These are phyloP conservation scores for Mola mola DNA, from an alignment of 2,113 vertebrate genomes.

Conservation along the genomic window DNA sequence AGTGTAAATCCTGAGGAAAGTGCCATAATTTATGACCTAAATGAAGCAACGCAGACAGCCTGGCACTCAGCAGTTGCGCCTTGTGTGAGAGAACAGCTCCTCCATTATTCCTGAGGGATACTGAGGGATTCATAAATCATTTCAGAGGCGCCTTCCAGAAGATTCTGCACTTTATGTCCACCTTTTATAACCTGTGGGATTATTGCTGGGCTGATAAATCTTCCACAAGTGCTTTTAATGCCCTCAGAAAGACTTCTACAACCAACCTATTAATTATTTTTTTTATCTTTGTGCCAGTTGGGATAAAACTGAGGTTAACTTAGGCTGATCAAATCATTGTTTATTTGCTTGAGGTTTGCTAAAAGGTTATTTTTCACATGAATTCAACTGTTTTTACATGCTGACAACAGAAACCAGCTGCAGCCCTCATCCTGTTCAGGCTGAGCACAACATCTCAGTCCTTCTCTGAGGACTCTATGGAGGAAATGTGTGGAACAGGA, in stretches of 20 bases:
- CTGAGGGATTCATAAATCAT: slow-evolving; percentile 40
- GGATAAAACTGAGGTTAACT: slow-evolving; percentile 1
- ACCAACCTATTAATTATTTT: slow-evolving; percentile 2
- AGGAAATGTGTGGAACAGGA: not conserved
- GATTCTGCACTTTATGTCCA: slow-evolving; percentile 2
- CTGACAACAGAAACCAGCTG: not conserved
- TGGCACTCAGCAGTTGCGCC: slow-evolving; percentile 47
- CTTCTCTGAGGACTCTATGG: no score
- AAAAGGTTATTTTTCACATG: not conserved
- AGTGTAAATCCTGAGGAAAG: slow-evolving; percentile 45
- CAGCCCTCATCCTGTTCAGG: not conserved
- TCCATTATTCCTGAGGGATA: slow-evolving; percentile 36
- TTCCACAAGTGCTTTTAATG: slow-evolving; percentile 13
- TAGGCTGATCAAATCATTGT: not conserved
- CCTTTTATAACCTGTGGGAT: slow-evolving; percentile 35
- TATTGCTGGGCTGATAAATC: slow-evolving; percentile 22
- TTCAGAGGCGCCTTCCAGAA: slow-evolving; percentile 13
- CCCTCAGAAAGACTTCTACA: not conserved
- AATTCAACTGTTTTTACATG: no score
- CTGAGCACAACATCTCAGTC: not conserved
- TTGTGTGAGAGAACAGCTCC: slow-evolving; percentile 41
- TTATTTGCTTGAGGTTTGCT: no score
- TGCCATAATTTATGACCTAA: slow-evolving; percentile 49
- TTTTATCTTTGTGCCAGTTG: not conserved
- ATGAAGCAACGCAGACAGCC: slow-evolving; percentile 48